A percentile compares a stretch with the other conserved stretches of the same genome.
phyloP scores from a whole-genome alignment of 2,888 invertebrate genomes.

The Acanthosepion esculentum region DNA sequence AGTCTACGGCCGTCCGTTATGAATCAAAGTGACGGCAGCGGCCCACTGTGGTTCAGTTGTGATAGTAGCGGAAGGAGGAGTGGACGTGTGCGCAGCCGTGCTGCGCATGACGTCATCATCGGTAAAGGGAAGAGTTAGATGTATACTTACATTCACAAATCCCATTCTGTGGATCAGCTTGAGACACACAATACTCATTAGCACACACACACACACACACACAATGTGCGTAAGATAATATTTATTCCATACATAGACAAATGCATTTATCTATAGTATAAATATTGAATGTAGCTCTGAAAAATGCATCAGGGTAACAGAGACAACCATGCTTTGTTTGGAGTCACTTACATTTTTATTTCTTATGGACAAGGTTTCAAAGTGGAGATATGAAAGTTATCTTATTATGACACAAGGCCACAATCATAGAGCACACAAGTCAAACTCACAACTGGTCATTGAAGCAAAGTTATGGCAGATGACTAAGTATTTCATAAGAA shows the following conservation, averaged over 20 bases:
- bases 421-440: no score
- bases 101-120: slow-evolving; percentile 66
- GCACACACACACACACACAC: not conserved
- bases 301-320: no score
- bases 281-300: no score
- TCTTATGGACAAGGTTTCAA: no score
- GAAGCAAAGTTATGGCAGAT: no score
- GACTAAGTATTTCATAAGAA: not conserved
- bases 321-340: no score
- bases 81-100: slow-evolving; percentile 58
- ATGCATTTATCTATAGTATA: no score
- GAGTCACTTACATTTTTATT: no score
- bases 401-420: not conserved
- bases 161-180: not conserved
- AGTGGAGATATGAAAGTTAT: not conserved
- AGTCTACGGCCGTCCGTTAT: not conserved
- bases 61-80: not conserved
- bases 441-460: no score
- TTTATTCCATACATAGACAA: no score
- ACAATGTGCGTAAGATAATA: not conserved
- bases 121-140: not conserved
- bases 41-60: not conserved
- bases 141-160: not conserved
- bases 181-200: not conserved
- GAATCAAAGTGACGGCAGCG: slow-evolving; percentile 15